Evolutionary conservation across 2,113 vertebrate species (phyloP).

Genomic region (Zootoca vivipara): DNA sequence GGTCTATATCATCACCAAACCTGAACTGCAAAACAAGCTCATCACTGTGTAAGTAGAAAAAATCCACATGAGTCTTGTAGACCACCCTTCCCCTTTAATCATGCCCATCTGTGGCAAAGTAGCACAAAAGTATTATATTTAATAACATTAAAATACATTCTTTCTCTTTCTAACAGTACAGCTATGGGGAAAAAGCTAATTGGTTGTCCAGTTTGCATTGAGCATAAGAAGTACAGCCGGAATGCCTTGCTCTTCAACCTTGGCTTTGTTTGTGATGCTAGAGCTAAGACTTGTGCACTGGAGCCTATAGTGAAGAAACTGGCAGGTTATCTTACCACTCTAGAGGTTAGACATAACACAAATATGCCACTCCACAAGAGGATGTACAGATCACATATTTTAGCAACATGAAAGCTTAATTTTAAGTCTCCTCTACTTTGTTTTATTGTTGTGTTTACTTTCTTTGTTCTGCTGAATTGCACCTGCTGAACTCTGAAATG

Average conservation of each 20-base stretch:
- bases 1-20: slow-evolving; percentile 98
- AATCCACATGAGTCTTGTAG: neutral
- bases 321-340: slow-evolving; percentile 94
- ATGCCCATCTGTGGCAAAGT: neutral
- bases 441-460: neutral
- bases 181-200: slow-evolving; percentile 99
- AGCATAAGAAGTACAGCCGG: slow-evolving; percentile 97
- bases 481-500: neutral
- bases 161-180: slow-evolving; percentile 75
- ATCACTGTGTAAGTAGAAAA: slow-evolving; percentile 91
- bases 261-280: slow-evolving; percentile 93
- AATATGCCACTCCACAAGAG: accelerated
- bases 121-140: neutral
- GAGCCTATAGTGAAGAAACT: slow-evolving; percentile 98
- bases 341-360: slow-evolving; percentile 81
- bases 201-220: slow-evolving; percentile 96
- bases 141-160: neutral
- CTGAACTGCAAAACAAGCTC: slow-evolving; percentile 97
- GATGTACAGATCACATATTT: neutral
- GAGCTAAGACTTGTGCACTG: slow-evolving; percentile 92
- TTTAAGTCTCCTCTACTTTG: neutral
- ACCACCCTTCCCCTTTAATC: neutral
- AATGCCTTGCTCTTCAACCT: slow-evolving; percentile 97
- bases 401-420: neutral
- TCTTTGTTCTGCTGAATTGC: no score